phyloP scores from a whole-genome alignment of 2,797 vertebrate species.

The Pseudotriccus pelzelni region DNA sequence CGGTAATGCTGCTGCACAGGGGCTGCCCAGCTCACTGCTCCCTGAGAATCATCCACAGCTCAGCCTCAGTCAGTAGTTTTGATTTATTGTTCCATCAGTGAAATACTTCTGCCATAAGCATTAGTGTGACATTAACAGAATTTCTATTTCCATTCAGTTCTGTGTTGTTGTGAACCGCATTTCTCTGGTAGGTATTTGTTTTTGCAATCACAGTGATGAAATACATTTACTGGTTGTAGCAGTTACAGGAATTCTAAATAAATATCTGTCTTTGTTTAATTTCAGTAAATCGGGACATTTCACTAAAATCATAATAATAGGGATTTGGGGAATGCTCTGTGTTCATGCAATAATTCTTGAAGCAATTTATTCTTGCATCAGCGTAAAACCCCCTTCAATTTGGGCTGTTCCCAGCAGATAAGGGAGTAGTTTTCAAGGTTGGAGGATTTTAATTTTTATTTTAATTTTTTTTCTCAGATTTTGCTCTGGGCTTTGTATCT shows the following conservation, averaged over 20 bases:
- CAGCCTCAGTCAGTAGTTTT: background rate
- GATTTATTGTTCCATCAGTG: background rate
- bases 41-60: background rate
- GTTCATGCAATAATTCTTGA: constrained; percentile 29
- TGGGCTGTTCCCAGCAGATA: constrained; percentile 43
- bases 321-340: constrained; percentile 43
- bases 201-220: constrained; percentile 62
- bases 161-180: constrained; percentile 28
- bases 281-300: constrained; percentile 59
- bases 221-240: constrained; percentile 52
- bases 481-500: background rate
- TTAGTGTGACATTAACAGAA: background rate
- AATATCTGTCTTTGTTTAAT: constrained; percentile 61
- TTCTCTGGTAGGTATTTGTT: constrained; percentile 61
- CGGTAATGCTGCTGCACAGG: background rate
- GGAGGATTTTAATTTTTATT: background rate
- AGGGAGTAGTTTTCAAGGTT: background rate
- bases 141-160: constrained; percentile 41
- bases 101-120: constrained; percentile 3
- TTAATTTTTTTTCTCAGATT: background rate
- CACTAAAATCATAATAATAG: constrained; percentile 48
- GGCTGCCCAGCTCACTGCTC: background rate
- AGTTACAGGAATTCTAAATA: constrained; percentile 67
- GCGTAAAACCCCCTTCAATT: background rate
- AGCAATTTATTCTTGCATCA: constrained; percentile 58